Conservation (phyloP, 2,113 vertebrate species). For the Heloderma charlesbogerti region DNA sequence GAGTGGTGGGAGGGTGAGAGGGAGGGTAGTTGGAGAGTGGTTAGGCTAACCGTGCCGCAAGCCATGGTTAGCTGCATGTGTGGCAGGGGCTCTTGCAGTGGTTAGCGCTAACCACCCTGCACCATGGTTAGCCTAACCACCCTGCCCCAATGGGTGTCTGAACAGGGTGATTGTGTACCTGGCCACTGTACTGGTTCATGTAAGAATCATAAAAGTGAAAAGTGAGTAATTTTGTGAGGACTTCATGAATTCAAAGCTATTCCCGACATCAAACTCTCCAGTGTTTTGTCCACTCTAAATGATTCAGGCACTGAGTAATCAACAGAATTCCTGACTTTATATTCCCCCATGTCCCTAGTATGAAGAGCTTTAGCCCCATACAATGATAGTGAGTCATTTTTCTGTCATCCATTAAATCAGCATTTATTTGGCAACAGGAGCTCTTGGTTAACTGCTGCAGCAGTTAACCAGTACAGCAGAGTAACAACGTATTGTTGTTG, state of each 20-base stretch:
- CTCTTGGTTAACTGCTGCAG: conserved; percentile 19
- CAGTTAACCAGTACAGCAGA: conserved; percentile 11
- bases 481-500: conserved; percentile 17
- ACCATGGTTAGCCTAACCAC: no score
- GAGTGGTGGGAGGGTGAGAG: no score
- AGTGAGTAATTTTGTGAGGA: background rate
- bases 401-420: conserved; percentile 30
- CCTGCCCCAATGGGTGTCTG: no score
- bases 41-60: no score
- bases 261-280: background rate
- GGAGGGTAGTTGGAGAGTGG: no score
- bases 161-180: no score
- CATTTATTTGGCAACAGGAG: conserved; percentile 33
- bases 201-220: background rate
- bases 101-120: no score
- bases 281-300: conserved; percentile 26
- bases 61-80: no score
- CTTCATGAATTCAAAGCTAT: background rate
- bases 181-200: no score
- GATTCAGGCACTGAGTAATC: conserved; percentile 18
- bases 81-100: no score
- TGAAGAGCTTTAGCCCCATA: conserved; percentile 1
- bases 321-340: background rate
- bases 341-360: background rate
- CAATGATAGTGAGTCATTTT: conserved; percentile 43